Percentiles rank a stretch among this genome's conserved stretches.
Evolutionary conservation across 2,888 invertebrate genomes (phyloP).

Genomic region (Chalcosyrphus nemorum): DNA sequence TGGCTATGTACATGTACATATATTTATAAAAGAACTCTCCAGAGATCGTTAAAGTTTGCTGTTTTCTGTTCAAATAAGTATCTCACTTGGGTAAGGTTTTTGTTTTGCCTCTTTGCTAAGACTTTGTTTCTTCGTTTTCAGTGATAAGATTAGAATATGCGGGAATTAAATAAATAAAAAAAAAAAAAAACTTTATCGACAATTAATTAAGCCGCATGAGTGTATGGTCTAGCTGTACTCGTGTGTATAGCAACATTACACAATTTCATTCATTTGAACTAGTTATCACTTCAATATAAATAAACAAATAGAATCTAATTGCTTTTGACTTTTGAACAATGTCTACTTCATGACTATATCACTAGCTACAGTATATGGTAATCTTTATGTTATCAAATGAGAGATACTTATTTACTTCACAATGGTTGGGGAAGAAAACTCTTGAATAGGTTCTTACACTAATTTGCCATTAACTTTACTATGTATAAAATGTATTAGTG

Average conservation of each 20-base stretch:
- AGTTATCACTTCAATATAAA: background rate
- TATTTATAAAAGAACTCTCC: background rate
- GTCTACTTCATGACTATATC: background rate
- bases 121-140: background rate
- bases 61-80: background rate
- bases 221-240: background rate
- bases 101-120: constrained; percentile 3
- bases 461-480: no score
- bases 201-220: constrained; percentile 39
- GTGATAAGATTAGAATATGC: constrained; percentile 54
- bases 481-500: no score
- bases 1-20: no score
- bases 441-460: no score
- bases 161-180: constrained; percentile 23
- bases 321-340: constrained; percentile 23
- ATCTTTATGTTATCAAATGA: background rate
- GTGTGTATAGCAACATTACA: background rate
- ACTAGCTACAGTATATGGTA: no score
- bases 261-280: background rate
- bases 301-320: constrained; percentile 38
- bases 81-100: background rate
- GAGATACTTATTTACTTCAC: no score
- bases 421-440: no score
- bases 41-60: constrained; percentile 6
- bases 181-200: constrained; percentile 56